Conservation (phyloP, 1,140 invertebrate species). For the Euura lappo region DNA sequence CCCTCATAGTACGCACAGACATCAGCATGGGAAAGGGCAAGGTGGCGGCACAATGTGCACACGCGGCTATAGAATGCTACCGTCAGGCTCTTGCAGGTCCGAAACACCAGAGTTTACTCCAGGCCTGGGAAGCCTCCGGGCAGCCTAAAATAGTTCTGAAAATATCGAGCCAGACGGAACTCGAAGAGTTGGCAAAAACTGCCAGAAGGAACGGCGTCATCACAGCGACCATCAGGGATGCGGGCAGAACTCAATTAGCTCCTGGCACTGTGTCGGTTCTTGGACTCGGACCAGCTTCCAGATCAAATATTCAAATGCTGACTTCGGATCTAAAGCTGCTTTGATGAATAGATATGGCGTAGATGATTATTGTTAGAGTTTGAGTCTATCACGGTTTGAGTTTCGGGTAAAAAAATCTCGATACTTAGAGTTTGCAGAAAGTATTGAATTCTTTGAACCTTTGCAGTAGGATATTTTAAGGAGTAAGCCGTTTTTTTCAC, state of each 20-base stretch:
- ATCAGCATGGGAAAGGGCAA: conserved; percentile 84
- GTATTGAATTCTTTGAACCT: too few species aligned
- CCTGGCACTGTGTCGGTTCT: conserved; percentile 73
- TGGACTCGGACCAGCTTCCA: conserved; percentile 76
- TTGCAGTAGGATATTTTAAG: too few species aligned
- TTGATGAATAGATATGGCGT: conserved; percentile 39
- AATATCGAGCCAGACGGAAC: conserved; percentile 60
- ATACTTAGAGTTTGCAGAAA: too few species aligned
- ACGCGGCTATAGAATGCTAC: conserved; percentile 76
- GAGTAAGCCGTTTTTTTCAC: too few species aligned
- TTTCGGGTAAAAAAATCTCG: too few species aligned
- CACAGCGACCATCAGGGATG: conserved; percentile 72
- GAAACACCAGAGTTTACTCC: conserved; percentile 58
- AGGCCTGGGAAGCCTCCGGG: conserved; percentile 70
- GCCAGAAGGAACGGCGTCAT: conserved; percentile 67
- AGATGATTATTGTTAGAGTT: too few species aligned
- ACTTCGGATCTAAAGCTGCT: conserved; percentile 75
- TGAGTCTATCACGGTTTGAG: too few species aligned
- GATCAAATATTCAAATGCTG: conserved; percentile 69
- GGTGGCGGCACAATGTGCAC: conserved; percentile 81
- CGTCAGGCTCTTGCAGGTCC: conserved; percentile 55
- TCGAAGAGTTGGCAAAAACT: conserved; percentile 59
- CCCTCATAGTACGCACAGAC: conserved; percentile 78
- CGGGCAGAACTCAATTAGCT: conserved; percentile 77
- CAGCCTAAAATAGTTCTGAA: conserved; percentile 79